These are phyloP conservation scores for Redunca redunca DNA, from an alignment of 2,113 vertebrate genomes.

Conservation along the genomic window DNA sequence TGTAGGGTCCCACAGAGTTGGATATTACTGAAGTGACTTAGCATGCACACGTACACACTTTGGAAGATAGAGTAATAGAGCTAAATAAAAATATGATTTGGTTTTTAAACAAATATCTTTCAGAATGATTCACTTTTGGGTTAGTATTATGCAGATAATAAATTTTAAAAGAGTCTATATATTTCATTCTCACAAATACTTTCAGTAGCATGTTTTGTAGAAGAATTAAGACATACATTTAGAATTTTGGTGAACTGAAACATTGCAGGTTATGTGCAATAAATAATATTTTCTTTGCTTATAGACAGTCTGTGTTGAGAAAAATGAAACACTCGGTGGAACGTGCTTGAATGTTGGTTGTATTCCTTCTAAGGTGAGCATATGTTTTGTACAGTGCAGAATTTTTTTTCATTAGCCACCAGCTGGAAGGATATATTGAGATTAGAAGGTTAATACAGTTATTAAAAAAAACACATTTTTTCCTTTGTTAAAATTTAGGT, in stretches of 20 bases:
- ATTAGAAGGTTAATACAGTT: not conserved
- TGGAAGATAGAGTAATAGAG: not conserved
- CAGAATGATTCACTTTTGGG: constrained; percentile 2
- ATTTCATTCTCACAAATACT: not conserved
- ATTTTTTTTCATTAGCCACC: not conserved
- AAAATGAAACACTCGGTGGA: constrained; percentile 93
- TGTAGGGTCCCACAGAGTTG: not conserved
- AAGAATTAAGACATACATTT: not conserved
- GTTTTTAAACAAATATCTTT: not conserved
- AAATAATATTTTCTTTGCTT: constrained; percentile 21
- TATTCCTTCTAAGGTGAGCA: constrained; percentile 96
- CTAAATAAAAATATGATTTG: not conserved
- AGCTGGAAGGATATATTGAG: not conserved
- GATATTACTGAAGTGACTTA: not conserved
- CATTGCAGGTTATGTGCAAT: not conserved
- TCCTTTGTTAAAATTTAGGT: not conserved
- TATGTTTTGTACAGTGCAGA: not conserved
- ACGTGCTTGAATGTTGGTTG: constrained; percentile 98
- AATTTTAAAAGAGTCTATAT: not conserved
- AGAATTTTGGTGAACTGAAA: not conserved
- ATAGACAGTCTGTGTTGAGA: constrained; percentile 96
- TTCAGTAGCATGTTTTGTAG: not conserved
- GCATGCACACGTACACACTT: not conserved
- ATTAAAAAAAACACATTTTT: not conserved
- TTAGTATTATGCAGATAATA: not conserved